These are phyloP conservation scores for Bothrops jararaca DNA, from an alignment of 2,113 vertebrate species.

Conservation along the genomic window DNA sequence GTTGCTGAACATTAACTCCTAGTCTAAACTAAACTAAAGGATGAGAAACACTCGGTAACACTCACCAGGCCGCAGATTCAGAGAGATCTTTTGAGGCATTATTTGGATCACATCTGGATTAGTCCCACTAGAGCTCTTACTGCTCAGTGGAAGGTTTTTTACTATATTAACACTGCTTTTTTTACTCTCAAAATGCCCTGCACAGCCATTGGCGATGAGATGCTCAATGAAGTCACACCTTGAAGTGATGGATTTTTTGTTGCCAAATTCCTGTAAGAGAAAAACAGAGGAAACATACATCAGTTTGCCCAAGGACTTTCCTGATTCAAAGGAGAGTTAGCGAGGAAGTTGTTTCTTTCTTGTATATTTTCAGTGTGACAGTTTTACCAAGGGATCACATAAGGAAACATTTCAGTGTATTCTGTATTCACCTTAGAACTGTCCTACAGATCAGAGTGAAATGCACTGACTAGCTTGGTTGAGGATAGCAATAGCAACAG, in stretches of 20 bases:
- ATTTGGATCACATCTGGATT: slow-evolving; percentile 85
- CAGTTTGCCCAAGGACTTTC: background rate
- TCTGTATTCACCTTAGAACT: background rate
- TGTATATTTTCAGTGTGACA: background rate
- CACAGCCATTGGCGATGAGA: slow-evolving; percentile 81
- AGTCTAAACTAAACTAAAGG: background rate
- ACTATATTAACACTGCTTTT: slow-evolving; percentile 73
- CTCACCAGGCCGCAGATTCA: slow-evolving; percentile 88
- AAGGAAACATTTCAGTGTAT: background rate
- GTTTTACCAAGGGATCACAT: background rate
- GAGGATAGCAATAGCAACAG: background rate
- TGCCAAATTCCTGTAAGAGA: slow-evolving; percentile 79
- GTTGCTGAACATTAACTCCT: no score
- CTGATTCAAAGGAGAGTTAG: slow-evolving; percentile 15
- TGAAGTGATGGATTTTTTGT: slow-evolving; percentile 72
- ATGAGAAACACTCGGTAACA: background rate
- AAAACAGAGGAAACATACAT: slow-evolving; percentile 3
- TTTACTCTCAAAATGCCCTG: slow-evolving; percentile 72
- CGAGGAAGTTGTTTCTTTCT: background rate
- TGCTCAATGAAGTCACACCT: slow-evolving; percentile 86
- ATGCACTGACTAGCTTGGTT: background rate
- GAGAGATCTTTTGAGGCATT: slow-evolving; percentile 82
- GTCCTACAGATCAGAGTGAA: background rate
- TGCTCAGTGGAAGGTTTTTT: slow-evolving; percentile 78
- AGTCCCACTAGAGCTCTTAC: slow-evolving; percentile 73